Evolutionary conservation across 2,113 vertebrate genomes (phyloP).

Genomic region (Okapia johnstoni): DNA sequence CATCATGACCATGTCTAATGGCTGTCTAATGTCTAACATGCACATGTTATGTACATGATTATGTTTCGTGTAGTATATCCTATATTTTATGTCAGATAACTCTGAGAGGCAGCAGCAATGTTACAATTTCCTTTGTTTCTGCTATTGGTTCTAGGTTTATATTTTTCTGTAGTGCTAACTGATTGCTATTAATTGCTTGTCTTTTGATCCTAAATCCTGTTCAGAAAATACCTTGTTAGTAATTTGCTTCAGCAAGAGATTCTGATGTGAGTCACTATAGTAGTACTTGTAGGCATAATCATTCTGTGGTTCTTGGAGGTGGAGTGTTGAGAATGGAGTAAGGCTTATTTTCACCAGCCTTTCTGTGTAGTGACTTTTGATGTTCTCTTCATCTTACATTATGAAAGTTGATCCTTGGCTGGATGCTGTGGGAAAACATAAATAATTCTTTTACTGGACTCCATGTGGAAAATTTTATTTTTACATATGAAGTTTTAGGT

Average conservation of each 20-base stretch:
- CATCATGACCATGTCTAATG: not conserved
- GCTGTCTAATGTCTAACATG: not conserved
- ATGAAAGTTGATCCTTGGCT: not conserved
- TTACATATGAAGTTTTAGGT: not conserved
- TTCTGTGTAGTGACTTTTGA: not conserved
- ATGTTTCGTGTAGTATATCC: not conserved
- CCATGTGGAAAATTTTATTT: not conserved
- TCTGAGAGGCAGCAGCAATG: not conserved
- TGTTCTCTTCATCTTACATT: not conserved
- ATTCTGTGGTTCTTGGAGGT: not conserved
- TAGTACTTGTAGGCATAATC: not conserved
- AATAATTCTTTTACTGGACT: not conserved
- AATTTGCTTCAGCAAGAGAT: not conserved
- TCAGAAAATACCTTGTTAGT: not conserved
- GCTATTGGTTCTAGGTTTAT: not conserved
- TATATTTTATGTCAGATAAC: not conserved
- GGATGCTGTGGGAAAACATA: conserved; percentile 12
- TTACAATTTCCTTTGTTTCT: not conserved
- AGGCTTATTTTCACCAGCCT: not conserved
- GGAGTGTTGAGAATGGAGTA: not conserved
- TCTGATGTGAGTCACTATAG: not conserved
- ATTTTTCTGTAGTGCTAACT: not conserved
- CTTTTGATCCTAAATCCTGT: conserved; percentile 12
- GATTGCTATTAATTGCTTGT: not conserved
- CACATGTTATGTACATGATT: not conserved